Conservation (phyloP, 2,797 vertebrate species). For the Salarias fasciatus region DNA sequence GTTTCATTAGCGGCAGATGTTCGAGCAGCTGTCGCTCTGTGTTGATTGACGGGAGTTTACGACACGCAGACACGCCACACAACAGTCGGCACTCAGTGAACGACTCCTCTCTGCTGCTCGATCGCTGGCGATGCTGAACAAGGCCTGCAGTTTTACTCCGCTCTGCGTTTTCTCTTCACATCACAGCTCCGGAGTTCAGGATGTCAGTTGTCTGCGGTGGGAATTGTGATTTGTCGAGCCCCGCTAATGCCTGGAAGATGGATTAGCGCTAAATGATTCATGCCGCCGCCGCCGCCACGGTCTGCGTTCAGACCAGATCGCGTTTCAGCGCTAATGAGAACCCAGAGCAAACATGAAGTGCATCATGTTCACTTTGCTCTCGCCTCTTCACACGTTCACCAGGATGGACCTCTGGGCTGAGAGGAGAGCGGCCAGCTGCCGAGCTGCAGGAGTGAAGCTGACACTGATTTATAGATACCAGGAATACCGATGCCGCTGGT, state of each 20-base stretch:
- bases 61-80: not conserved
- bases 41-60: conserved; percentile 10
- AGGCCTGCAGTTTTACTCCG: not conserved
- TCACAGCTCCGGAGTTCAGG: not conserved
- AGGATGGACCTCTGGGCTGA: too few species aligned
- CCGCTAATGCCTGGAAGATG: not conserved
- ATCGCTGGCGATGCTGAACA: conserved; percentile 5
- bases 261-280: not conserved
- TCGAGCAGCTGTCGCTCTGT: not conserved
- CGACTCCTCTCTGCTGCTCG: conserved; percentile 1
- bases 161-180: not conserved
- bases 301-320: not conserved
- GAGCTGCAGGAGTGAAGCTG: too few species aligned
- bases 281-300: not conserved
- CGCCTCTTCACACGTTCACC: too few species aligned
- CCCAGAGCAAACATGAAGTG: not conserved
- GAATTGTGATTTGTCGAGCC: not conserved
- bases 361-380: not conserved
- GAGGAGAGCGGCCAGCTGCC: too few species aligned
- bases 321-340: not conserved
- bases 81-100: not conserved
- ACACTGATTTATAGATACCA: too few species aligned
- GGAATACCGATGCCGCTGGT: too few species aligned
- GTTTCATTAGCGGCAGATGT: too few species aligned
- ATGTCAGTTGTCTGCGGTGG: not conserved